These are phyloP conservation scores for Plumapathes pennacea DNA, from an alignment of 92 coral and sea anemone genomes.

Conservation along the genomic window DNA sequence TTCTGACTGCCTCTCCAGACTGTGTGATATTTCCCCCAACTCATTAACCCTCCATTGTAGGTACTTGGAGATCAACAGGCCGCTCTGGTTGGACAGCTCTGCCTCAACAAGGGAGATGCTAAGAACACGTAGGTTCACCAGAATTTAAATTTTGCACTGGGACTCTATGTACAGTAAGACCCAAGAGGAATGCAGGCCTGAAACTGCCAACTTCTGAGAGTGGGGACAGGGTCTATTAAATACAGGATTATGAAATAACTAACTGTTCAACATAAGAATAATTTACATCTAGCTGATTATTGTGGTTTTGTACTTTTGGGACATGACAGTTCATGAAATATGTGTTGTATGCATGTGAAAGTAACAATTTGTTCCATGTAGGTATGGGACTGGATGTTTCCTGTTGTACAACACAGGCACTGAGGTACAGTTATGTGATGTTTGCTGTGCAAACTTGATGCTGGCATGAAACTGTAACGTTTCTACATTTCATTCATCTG, in stretches of 20 bases:
- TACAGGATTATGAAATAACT: neutral
- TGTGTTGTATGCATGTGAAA: too few relatives aligned
- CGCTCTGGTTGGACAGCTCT: constrained; percentile 95
- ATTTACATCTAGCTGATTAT: too few relatives aligned
- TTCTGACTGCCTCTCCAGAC: too few relatives aligned
- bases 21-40: too few relatives aligned
- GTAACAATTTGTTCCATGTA: too few relatives aligned
- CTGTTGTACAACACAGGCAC: constrained; percentile 91
- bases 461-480: too few relatives aligned
- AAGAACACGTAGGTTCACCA: constrained; percentile 83
- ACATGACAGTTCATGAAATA: too few relatives aligned
- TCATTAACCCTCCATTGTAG: constrained; percentile 32
- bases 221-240: neutral
- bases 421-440: constrained; percentile 53
- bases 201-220: neutral
- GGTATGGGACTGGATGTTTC: constrained; percentile 97
- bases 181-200: too few relatives aligned
- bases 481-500: neutral
- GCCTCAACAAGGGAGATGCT: constrained; percentile 92
- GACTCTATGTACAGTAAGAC: too few relatives aligned
- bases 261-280: neutral
- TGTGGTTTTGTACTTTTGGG: too few relatives aligned
- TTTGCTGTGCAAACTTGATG: neutral
- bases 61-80: constrained; percentile 99
- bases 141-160: too few relatives aligned